A percentile compares a stretch with the other conserved stretches of the same genome.
Evolutionary conservation across 1,140 invertebrate species (phyloP).

Genomic region (Zaprionus camerounensis): DNA sequence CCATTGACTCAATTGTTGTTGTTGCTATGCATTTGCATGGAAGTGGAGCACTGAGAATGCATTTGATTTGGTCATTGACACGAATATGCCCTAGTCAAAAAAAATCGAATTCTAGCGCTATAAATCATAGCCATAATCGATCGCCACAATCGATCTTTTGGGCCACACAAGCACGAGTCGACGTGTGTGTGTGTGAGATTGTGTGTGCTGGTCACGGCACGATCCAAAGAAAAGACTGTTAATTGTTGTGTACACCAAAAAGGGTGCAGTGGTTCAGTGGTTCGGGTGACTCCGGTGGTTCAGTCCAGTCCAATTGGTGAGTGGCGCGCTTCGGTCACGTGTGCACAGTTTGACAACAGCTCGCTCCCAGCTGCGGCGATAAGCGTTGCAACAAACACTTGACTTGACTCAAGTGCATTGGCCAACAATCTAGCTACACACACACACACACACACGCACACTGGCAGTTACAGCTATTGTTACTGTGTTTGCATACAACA

Average conservation of each 20-base stretch:
- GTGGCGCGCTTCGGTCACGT: slow-evolving; percentile 63
- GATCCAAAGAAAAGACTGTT: slow-evolving; percentile 61
- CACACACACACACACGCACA: not conserved
- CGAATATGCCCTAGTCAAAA: slow-evolving; percentile 56
- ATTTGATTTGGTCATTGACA: slow-evolving; percentile 72
- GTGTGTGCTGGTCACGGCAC: slow-evolving; percentile 46
- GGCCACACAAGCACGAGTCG: slow-evolving; percentile 26
- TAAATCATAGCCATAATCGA: slow-evolving; percentile 75
- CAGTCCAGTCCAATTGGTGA: slow-evolving; percentile 4
- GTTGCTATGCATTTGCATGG: slow-evolving; percentile 49
- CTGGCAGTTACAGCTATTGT: not conserved
- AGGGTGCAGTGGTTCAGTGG: slow-evolving; percentile 62
- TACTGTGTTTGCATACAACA: slow-evolving; percentile 1
- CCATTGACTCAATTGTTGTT: slow-evolving; percentile 53
- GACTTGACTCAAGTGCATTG: slow-evolving; percentile 60
- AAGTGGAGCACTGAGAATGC: slow-evolving; percentile 53
- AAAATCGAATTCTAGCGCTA: slow-evolving; percentile 52
- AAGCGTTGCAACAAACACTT: slow-evolving; percentile 57
- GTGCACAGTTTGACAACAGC: slow-evolving; percentile 25
- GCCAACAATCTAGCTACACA: slow-evolving; percentile 12
- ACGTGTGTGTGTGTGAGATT: not conserved
- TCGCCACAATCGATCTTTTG: slow-evolving; percentile 68
- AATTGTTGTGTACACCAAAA: slow-evolving; percentile 63
- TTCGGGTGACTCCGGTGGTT: not conserved
- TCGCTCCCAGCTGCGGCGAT: slow-evolving; percentile 59